A percentile compares a stretch with the other conserved stretches of the same genome.
Conservation (phyloP, 2,113 vertebrate species). For the Dendropsophus ebraccatus region DNA sequence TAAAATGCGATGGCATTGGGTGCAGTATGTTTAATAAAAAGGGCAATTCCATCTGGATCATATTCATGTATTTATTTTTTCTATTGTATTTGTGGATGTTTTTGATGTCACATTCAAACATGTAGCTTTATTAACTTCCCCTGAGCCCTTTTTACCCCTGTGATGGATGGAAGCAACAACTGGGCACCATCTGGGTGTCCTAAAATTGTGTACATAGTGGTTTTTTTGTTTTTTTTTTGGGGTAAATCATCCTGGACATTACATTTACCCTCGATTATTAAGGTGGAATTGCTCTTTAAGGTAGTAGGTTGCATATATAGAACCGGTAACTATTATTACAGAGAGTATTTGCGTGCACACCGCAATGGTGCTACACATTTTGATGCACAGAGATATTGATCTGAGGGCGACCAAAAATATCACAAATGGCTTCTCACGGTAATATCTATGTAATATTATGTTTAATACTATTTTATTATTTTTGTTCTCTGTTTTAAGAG, state of each 20-base stretch:
- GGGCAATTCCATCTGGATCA: not conserved
- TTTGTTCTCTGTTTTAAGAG: slow-evolving; percentile 40
- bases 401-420: slow-evolving; percentile 64
- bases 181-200: too few relatives aligned
- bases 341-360: slow-evolving; percentile 76
- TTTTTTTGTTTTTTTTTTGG: too few relatives aligned
- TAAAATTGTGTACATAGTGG: too few relatives aligned
- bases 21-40: not conserved
- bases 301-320: not conserved
- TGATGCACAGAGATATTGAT: slow-evolving; percentile 72
- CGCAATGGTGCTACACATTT: slow-evolving; percentile 80
- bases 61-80: not conserved
- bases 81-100: not conserved
- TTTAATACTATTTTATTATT: slow-evolving; percentile 63
- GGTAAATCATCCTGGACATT: too few relatives aligned
- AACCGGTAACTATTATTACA: slow-evolving; percentile 62
- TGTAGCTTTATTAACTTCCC: too few relatives aligned
- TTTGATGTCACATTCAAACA: not conserved
- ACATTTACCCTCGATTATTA: not conserved
- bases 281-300: slow-evolving; percentile 7
- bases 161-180: too few relatives aligned
- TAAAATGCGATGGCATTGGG: not conserved
- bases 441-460: slow-evolving; percentile 62
- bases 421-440: slow-evolving; percentile 60
- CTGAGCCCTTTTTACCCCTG: too few relatives aligned